phyloP scores from a whole-genome alignment of 2,888 invertebrate genomes.

The Callyntrura sp. region DNA sequence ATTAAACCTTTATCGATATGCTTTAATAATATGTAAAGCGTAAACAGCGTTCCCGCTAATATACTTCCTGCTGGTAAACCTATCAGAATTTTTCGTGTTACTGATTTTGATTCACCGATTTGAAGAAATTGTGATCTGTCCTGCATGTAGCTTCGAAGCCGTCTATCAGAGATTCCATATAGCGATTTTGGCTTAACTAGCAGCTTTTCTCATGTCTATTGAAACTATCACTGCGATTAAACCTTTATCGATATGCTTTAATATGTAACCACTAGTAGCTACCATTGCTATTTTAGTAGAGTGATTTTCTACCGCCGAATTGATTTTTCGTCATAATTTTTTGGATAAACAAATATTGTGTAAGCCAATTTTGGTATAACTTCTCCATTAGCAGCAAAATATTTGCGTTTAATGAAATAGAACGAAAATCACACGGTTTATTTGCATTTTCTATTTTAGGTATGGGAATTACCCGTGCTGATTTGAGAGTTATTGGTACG shows the following conservation, averaged over 20 bases:
- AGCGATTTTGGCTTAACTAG: conserved; percentile 24
- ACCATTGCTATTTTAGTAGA: conserved; percentile 62
- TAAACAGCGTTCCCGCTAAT: neutral
- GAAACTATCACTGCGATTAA: conserved; percentile 37
- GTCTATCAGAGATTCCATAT: conserved; percentile 44
- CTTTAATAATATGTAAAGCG: conserved; percentile 2
- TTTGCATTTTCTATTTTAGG: conserved; percentile 51
- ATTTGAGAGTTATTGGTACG: conserved; percentile 40
- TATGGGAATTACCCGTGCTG: conserved; percentile 56
- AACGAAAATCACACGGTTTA: conserved; percentile 47
- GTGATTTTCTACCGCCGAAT: conserved; percentile 60
- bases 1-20: conserved; percentile 33
- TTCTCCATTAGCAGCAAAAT: conserved; percentile 44
- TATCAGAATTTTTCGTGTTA: neutral
- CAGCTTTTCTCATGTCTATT: conserved; percentile 60
- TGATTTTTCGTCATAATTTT: conserved; percentile 28
- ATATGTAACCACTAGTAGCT: conserved; percentile 45
- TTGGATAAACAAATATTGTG: neutral
- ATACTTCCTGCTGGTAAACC: conserved; percentile 42
- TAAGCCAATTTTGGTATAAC: conserved; percentile 37
- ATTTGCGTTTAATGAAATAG: conserved; percentile 43
- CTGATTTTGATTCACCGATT: neutral
- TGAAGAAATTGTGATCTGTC: conserved; percentile 64
- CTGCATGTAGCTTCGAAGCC: conserved; percentile 54
- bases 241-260: conserved; percentile 37